Evolutionary conservation across 2,797 vertebrate genomes (phyloP).

Genomic region (Pteropus rufus): DNA sequence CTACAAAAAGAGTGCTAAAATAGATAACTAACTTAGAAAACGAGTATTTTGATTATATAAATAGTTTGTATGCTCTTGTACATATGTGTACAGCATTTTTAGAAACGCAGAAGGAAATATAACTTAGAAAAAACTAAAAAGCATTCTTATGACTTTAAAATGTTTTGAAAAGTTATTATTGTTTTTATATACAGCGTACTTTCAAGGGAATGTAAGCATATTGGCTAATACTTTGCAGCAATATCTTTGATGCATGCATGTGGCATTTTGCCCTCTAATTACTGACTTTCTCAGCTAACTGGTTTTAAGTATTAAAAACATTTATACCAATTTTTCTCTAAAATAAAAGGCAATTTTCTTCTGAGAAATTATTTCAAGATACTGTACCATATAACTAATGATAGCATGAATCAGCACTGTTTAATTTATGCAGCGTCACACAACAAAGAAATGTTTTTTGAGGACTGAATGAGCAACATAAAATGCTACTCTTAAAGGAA

Average conservation of each 20-base stretch:
- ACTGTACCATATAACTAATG: conserved; percentile 32
- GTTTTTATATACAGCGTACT: not conserved
- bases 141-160: not conserved
- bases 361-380: conserved; percentile 37
- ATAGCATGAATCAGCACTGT: conserved; percentile 48
- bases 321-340: conserved; percentile 27
- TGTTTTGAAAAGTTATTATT: not conserved
- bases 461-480: not conserved
- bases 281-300: not conserved
- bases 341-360: conserved; percentile 25
- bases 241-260: not conserved
- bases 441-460: conserved; percentile 16
- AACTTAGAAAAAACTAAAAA: not conserved
- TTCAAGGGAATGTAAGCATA: not conserved
- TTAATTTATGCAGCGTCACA: conserved; percentile 41
- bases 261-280: conserved; percentile 38
- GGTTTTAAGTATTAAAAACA: conserved; percentile 14
- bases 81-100: not conserved
- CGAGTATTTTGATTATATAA: not conserved
- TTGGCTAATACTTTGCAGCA: not conserved
- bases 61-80: not conserved
- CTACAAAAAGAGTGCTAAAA: not conserved
- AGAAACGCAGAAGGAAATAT: not conserved
- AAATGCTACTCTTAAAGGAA: not conserved
- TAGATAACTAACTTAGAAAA: not conserved